Evolutionary conservation across 2,113 vertebrate genomes (phyloP).

Genomic region (Petromus typicus): DNA sequence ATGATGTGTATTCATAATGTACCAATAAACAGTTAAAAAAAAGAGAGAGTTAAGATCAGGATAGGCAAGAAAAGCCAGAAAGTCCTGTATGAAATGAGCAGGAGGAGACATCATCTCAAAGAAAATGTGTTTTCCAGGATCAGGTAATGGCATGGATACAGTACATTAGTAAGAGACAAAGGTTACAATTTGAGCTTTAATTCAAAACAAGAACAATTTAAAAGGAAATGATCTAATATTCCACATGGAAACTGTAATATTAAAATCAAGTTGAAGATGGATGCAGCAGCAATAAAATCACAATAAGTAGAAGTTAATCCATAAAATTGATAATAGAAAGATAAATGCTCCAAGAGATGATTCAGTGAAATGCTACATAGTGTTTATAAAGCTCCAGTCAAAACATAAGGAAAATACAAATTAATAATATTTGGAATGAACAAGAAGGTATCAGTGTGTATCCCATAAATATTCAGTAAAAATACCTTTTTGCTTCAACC

Average conservation of each 20-base stretch:
- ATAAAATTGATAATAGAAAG: neutral
- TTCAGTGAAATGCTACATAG: neutral
- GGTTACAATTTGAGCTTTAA: neutral
- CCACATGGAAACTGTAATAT: neutral
- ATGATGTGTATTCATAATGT: too few relatives aligned
- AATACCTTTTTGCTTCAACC: neutral
- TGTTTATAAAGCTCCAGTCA: neutral
- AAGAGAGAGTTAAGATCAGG: neutral
- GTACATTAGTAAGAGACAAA: neutral
- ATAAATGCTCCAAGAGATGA: neutral
- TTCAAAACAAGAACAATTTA: neutral
- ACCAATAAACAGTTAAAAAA: too few relatives aligned
- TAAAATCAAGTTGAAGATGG: neutral
- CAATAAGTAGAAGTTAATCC: neutral
- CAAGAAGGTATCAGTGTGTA: neutral
- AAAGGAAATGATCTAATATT: neutral
- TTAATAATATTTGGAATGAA: neutral
- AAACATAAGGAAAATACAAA: neutral
- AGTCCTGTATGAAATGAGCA: neutral
- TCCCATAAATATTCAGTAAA: neutral
- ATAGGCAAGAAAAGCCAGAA: neutral
- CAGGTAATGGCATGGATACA: neutral
- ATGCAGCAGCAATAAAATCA: neutral
- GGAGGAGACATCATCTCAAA: neutral
- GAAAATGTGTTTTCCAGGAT: neutral